Base-by-base conservation (phyloP, 2,888 invertebrate genomes). In the Empis livida region DNA sequence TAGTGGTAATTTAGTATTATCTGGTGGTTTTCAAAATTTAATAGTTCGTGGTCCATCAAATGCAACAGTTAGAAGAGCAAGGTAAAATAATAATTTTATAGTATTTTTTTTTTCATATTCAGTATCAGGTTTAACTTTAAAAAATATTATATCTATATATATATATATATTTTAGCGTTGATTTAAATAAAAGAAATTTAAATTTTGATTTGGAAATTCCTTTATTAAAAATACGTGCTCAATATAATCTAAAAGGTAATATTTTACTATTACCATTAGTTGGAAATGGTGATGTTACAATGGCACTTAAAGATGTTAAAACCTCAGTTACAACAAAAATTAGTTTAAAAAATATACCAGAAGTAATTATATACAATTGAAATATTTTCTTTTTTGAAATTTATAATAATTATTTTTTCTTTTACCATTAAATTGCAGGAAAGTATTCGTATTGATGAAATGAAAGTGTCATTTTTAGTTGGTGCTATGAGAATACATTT, bases 201-300 rank as follows among this genome's bases (percentile, higher is more conserved):
- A 73, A 73, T 55, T 77, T 78, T 51, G 75, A 75, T 44, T 59
- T 79, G 37, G 67, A 71, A 50, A 66, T 79, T 23, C 78, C 78
- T 2, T 59, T 70, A 15, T 62, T 78, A 38, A 67, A 72, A 31
- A 75, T 77, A n/a, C 72, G 71, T 51, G 72, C 76, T 5, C 68
- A 71, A 48, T 78, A 78, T 58, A 73, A 75, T 61, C 63, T 77
- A 5, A 75, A 75, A 56, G 77, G 78, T 6, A 74, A 77, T 53
- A 75, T 78, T 43, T 61, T 78, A 20, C 62, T 78, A 10, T 55
- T 78, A 35, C 77, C 78, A 0, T 59, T 78, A n/a, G 69, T 76
- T 1, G 78, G 78, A 5, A 68, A 69, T 51, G 78, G 78, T 2
- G 69, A 71, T 53, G 74, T 75, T 42, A 71, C 72, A 44, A 65